Evolutionary conservation across 2,113 vertebrate genomes (phyloP), one percentile per base, ranked within the genome.

Genomic region (Synodontis membranacea): DNA sequence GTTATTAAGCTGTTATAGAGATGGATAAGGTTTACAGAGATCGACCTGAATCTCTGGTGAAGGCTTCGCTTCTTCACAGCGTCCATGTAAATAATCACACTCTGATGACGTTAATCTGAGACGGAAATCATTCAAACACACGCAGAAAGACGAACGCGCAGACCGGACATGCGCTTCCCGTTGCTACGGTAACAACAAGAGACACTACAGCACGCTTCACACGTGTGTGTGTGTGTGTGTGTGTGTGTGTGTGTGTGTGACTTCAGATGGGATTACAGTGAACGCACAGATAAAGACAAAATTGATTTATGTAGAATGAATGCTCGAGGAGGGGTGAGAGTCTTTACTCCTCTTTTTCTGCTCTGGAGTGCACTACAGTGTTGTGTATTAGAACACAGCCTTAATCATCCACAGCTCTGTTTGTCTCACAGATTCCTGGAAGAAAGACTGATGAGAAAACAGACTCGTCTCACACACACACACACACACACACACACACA

Each of bases 401-500:
- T 31, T 91, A 91, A 91, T 87, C 87, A 86, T 54, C 74, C 25
- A 39, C 74, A 79, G 75, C 79, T 58, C 86, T 91, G 90, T 91
- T 92, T 91, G 89, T 90, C 87, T 92, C 91, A 89, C 86, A 81
- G 52, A 46, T 76, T 91, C 84, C 72, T 21, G 78, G 86, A 85
- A 89, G 37, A 76, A 44, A 8, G 86, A 64, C 60, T 31, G 42
- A 89, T 14, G 28, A 64, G 37, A 34, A 31, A 19, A 37, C 44
- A 42, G 11, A 37, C 44, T 9, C 31, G 2, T 19, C 1, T 0
- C 52, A 48, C 46, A 58, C 37, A 42, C 37, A 72, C 21, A 8
- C 15, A 68, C 64, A 34, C 34, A 37, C 64, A 37, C 31, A 68
- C 60, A 64, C 60, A 64, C 60, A 31, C 56, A 34, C 12, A 62